Conservation (phyloP, 1,140 invertebrate species). For the Apis dorsata region DNA sequence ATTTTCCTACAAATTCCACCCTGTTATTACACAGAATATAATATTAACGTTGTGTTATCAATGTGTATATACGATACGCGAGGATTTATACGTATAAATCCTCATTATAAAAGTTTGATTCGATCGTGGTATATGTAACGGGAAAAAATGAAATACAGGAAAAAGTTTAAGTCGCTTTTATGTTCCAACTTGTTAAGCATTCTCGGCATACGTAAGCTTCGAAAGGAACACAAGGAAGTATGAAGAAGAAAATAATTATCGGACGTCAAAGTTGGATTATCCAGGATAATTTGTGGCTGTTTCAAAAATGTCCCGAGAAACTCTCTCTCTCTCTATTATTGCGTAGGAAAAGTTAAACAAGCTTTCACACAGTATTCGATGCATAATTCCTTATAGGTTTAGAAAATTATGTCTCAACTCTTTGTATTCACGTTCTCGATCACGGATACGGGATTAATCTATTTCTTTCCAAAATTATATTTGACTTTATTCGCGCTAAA, state of each 20-base stretch:
- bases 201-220: conserved; percentile 53
- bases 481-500: neutral
- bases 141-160: conserved; percentile 14
- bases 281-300: neutral
- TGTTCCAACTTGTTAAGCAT: conserved; percentile 48
- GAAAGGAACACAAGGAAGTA: neutral
- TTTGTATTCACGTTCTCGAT: neutral
- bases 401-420: neutral
- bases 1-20: too few relatives aligned
- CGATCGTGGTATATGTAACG: neutral
- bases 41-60: too few relatives aligned
- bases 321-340: neutral
- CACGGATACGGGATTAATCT: too few relatives aligned
- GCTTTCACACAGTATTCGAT: neutral
- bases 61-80: too few relatives aligned
- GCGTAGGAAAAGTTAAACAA: conserved; percentile 1
- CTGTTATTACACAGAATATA: too few relatives aligned
- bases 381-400: neutral
- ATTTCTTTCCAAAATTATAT: too few relatives aligned
- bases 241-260: conserved; percentile 51
- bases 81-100: conserved; percentile 8
- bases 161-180: neutral
- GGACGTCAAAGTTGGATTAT: conserved; percentile 44
- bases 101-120: conserved; percentile 14
- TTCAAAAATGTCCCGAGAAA: neutral